Percentiles rank a stretch among this genome's conserved stretches.
Conservation (phyloP, 2,797 vertebrate genomes). For the Hapalemur alaotrensis region DNA sequence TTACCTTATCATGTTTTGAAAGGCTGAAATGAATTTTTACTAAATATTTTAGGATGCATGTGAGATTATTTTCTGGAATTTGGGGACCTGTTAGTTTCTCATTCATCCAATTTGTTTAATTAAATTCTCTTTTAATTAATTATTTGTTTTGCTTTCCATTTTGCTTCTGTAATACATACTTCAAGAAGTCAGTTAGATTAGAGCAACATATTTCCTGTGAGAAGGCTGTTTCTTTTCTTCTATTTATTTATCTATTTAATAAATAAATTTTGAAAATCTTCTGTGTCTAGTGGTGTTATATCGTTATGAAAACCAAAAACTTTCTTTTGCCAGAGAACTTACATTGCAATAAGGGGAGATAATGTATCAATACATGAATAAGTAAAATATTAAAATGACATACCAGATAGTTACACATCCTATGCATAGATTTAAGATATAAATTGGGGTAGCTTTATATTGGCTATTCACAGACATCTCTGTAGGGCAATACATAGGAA, state of each 20-base stretch:
- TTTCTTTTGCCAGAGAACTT: background rate
- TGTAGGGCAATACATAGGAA: background rate
- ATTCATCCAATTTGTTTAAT: background rate
- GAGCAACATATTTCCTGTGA: background rate
- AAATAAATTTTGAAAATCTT: background rate
- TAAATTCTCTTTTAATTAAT: background rate
- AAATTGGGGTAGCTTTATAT: background rate
- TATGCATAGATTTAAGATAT: background rate
- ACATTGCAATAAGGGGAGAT: background rate
- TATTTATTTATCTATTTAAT: background rate
- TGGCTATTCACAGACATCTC: background rate
- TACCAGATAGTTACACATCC: background rate
- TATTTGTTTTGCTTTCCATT: background rate
- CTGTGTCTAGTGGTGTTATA: background rate
- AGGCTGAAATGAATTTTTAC: constrained; percentile 43
- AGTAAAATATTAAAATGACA: background rate
- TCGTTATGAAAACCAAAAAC: background rate
- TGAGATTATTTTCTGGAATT: background rate
- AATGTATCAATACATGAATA: background rate
- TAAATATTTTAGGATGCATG: background rate
- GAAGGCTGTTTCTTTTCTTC: background rate
- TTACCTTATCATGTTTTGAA: background rate
- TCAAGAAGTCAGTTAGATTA: background rate
- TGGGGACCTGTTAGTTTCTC: background rate
- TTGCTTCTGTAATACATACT: background rate